Evolutionary conservation across 2,113 vertebrate species (phyloP), one percentile per base, ranked within the genome.

Genomic region (Paramormyrops kingsleyae): DNA sequence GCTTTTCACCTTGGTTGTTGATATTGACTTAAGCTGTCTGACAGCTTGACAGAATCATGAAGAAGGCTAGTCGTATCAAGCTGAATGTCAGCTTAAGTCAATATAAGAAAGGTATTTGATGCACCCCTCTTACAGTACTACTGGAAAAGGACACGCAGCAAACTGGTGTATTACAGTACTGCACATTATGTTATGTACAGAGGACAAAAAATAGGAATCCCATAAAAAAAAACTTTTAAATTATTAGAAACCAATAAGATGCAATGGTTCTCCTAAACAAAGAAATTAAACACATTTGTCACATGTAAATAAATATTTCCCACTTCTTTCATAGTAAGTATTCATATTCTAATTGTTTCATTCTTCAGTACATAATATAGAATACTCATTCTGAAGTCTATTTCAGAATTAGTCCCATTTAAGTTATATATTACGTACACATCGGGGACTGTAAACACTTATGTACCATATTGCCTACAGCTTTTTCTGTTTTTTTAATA

Each of bases 111-210:
- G 42, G 27, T 27, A 46, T 86, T 86, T 50, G 44, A 31, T 35
- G 27, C 88, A 35, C 89, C 42, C n/a, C 19, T 50, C 83, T 52
- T 56, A 89, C 88, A 89, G 88, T 84, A 84, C 88, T 84, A 35
- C 52, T 59, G 52, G 35, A 88, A 59, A 84, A 6, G 31, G 89
- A 56, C 80, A 59, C 53, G 7, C 80, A 84, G 89, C 80, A 89
- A 56, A 62, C 5, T 85, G 80, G 52, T 5, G 62, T 39, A 46
- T 8, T 62, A 89, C 77, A 89, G 80, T 89, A 85, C 88, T 47
- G 27, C 83, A 89, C 15, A 52, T 80, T 17, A 46, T 8, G 13
- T 6, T 8, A 88, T 66, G 42, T 88, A 66, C 39, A 88, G 66
- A 89, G 83, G 8, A 84, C 47, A 24, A 77, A 49, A 80, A 83